Conservation (phyloP, 2,888 invertebrate genomes). For the Hanleya hanleyi region DNA sequence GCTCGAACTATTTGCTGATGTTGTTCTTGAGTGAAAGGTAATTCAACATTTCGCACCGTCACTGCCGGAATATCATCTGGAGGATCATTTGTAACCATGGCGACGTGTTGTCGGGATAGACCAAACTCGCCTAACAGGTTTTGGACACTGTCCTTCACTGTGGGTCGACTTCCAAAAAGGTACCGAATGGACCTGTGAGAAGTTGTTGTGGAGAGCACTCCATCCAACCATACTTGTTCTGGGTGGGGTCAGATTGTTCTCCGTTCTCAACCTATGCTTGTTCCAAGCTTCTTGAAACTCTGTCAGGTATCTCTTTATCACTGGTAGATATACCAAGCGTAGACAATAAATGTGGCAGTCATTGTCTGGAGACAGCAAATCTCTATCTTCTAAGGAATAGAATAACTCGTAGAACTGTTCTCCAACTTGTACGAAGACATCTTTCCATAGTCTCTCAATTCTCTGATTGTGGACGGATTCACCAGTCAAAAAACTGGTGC, state of each 20-base stretch:
- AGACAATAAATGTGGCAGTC: slow-evolving; percentile 14
- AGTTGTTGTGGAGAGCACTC: too few species aligned
- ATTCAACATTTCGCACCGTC: too few species aligned
- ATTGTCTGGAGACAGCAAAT: neutral
- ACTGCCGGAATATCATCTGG: too few species aligned
- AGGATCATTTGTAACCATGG: too few species aligned
- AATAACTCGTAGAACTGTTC: slow-evolving; percentile 15
- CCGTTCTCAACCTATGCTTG: slow-evolving; percentile 23
- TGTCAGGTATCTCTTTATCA: slow-evolving; percentile 13
- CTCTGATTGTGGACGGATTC: slow-evolving; percentile 30
- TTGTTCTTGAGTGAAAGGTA: too few species aligned
- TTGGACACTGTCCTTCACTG: too few species aligned
- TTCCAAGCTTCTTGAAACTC: slow-evolving; percentile 21
- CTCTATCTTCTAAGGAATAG: slow-evolving; percentile 1
- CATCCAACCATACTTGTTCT: too few species aligned
- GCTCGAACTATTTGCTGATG: too few species aligned
- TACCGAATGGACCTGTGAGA: too few species aligned
- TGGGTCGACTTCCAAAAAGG: too few species aligned
- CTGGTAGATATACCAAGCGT: slow-evolving; percentile 18
- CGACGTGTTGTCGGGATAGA: too few species aligned
- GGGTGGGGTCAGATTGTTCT: slow-evolving; percentile 13
- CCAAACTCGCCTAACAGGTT: too few species aligned
- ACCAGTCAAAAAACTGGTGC: slow-evolving; percentile 28
- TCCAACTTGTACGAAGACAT: slow-evolving; percentile 12
- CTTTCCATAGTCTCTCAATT: slow-evolving; percentile 28